Percentiles rank a stretch among this genome's conserved stretches.
Conservation (phyloP, 2,888 invertebrate genomes). For the Macrostomum cliftonense region DNA sequence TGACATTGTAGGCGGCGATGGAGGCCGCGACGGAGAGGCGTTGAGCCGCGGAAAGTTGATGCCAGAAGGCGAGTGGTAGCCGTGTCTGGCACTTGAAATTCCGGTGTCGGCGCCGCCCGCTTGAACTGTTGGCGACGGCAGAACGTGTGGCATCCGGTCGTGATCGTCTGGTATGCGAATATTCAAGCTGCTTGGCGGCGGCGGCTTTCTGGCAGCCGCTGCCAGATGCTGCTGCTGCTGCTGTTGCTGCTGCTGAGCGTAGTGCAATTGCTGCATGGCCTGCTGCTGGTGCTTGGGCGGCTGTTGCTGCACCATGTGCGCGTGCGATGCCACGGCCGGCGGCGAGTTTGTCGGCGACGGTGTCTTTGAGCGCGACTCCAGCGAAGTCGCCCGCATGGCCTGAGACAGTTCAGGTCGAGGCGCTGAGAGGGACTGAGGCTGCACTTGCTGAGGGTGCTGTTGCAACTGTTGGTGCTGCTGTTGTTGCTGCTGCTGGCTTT, state of each 20-base stretch:
- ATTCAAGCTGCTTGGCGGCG: too few relatives aligned
- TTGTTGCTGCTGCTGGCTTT: too few relatives aligned
- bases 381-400: constrained; percentile 25
- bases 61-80: constrained; percentile 20
- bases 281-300: not conserved
- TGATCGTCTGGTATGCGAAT: too few relatives aligned
- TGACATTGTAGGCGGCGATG: too few relatives aligned
- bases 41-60: constrained; percentile 79
- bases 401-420: not conserved
- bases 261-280: not conserved
- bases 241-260: not conserved
- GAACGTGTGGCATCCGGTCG: constrained; percentile 35
- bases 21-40: constrained; percentile 66
- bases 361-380: constrained; percentile 52
- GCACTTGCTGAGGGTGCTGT: too few relatives aligned
- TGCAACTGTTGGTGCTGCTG: too few relatives aligned
- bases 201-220: too few relatives aligned
- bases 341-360: constrained; percentile 38
- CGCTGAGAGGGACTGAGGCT: too few relatives aligned
- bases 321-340: too few relatives aligned
- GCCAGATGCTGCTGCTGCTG: not conserved
- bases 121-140: constrained; percentile 38
- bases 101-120: constrained; percentile 17
- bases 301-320: too few relatives aligned
- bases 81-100: too few relatives aligned